Base-by-base conservation (phyloP, 2,888 invertebrate genomes). In the Acheta domesticus region DNA sequence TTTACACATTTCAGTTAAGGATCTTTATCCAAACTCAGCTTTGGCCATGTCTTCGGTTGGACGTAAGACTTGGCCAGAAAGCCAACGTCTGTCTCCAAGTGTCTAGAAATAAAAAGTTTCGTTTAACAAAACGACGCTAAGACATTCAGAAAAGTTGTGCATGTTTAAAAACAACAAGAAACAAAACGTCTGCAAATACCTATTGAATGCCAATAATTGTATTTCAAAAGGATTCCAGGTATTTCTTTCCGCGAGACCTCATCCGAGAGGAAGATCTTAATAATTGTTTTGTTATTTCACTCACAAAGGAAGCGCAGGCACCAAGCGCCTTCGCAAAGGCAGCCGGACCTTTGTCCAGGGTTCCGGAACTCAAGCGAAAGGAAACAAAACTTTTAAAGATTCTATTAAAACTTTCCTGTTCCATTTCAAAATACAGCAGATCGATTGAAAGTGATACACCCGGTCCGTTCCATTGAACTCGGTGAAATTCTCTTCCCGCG, bases 251-350 rank as follows among this genome's bases (percentile, higher is more conserved):
- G 16, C 62, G 16, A 62, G n/a, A 62, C 62, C 62, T 62, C 62
- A 62, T 62, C 62, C n/a, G 8, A 62, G n/a, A 62, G 62, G n/a
- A 62, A 62, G 14, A 62, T n/a, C 62, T 62, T 62, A 62, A 62
- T 62, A 62, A 62, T 62, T 62, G 62, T 62, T 62, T 62, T 62
- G 62, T 62, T 62, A 62, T 62, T 62, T 62, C 62, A 62, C 62
- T 62, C 4, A n/a, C 62, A 62, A 62, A 62, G 62, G 62, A 62
- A 62, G 16, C 62, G n/a, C 14, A 19, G 16, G 5, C 62, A 11
- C 11, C 14, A 12, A 62, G 16, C 3, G 62, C n/a, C n/a, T n/a
- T 14, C 62, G n/a, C 62, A 62, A 62, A 62, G 62, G 62, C 16
- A 62, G n/a, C 16, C 14, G n/a, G 14, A 62, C 16, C 62, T 62